Evolutionary conservation across 2,888 invertebrate species (phyloP), one percentile per base, ranked within the genome.

Genomic region (Drosophila mulleri): DNA sequence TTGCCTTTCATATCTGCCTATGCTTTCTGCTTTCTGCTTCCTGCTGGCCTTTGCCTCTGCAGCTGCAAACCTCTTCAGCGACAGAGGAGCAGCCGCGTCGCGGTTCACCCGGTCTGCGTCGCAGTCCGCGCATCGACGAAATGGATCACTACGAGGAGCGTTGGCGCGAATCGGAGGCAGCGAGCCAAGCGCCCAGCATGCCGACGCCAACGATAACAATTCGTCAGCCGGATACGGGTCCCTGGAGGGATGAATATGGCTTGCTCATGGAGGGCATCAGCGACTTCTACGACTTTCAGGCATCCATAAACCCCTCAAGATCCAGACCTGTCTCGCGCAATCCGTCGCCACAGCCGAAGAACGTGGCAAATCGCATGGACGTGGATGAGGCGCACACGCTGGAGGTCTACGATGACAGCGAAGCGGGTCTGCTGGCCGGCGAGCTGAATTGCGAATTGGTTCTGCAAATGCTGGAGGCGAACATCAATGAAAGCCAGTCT

Each of bases 251-350:
- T 80, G 70, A 88, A 37, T 72, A 91, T 20, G 92, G 90, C 1
- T 67, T 91, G 5, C 57, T 92, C 0, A 82, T 92, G 87, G 91
- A 92, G 73, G 92, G 93, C 0, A 67, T 92, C 3, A 92, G 93
- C 72, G 92, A 93, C 57, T 92, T 92, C 45, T 92, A 92, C 29
- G 92, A 92, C 48, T 92, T 92, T 60, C 88, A 91, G 11, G 93
- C 92, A 20, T 92, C 93, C 0, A 78, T 89, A 0, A 92, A 93
- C 70, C 93, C 92, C 1, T 92, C 92, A 0, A 80, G 92, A 57
- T 92, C 92, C 2, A 82, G 90, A 12, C 82, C 91, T 0, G 59
- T 64, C 0, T 92, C 92, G 0, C 78, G 91, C 23, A 83, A 87
- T 75, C 64, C 88, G 0, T 88, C 92, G 7, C 90, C 92, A 3